Conservation (phyloP, 2,797 vertebrate genomes). For the Diplodus puntazzo region DNA sequence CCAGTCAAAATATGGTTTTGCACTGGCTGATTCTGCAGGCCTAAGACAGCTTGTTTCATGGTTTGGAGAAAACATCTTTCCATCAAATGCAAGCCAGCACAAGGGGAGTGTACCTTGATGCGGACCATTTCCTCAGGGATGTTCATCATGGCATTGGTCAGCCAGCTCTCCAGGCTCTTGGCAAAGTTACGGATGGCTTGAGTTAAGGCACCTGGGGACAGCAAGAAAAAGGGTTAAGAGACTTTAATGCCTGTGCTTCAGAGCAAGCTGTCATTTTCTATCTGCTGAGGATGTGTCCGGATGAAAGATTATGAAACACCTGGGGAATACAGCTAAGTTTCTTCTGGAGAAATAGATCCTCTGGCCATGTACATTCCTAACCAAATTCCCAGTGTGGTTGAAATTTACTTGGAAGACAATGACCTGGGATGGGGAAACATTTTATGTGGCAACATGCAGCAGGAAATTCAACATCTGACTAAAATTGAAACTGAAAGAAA, state of each 20-base stretch:
- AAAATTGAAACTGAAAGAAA: conserved; percentile 20
- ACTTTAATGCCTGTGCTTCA: conserved; percentile 2
- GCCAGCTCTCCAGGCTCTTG: conserved; percentile 96
- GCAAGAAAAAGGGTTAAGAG: neutral
- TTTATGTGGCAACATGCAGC: neutral
- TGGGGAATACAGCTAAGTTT: neutral
- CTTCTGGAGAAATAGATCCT: neutral
- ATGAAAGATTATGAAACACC: neutral
- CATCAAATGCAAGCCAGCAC: neutral
- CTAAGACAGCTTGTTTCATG: neutral
- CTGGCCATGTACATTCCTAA: neutral
- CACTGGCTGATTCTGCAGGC: neutral
- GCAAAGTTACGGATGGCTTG: conserved; percentile 98
- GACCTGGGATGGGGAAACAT: neutral
- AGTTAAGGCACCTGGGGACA: conserved; percentile 93
- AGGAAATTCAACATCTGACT: conserved; percentile 1
- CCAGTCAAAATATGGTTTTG: neutral
- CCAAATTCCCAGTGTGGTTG: neutral
- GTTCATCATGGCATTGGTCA: conserved; percentile 97
- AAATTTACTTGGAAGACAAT: neutral
- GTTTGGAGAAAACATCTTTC: neutral
- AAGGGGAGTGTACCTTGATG: conserved; percentile 86
- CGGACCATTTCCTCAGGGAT: conserved; percentile 97
- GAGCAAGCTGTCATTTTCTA: neutral
- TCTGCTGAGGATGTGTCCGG: neutral